Evolutionary conservation across 2,888 invertebrate species (phyloP), one percentile per base, ranked within the genome.

Genomic region (Troilus luridus): DNA sequence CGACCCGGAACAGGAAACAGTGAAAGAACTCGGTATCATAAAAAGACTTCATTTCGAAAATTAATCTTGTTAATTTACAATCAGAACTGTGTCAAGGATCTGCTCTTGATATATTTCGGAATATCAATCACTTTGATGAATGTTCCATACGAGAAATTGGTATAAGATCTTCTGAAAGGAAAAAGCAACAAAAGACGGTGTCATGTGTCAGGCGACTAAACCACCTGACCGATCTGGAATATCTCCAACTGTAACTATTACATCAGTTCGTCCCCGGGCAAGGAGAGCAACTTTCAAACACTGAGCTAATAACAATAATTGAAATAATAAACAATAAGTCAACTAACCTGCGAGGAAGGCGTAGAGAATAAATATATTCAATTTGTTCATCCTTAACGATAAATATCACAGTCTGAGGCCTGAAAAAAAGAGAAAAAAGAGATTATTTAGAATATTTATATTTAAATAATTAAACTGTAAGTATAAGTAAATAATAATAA

Each of bases 371-470:
- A 62, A 67, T 21, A 56, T 12, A 56, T 89, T 27, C 54, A 67
- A 12, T 54, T 24, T 89, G 89, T 64, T 89, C 89, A 89, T 89
- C 62, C 90, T 90, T 90, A 90, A 54, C n/a, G n/a, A 58, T 24
- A 56, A 77, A 90, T 90, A 90, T 90, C 90, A 90, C 90, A 90
- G 90, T 64, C 90, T 41, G 77, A 90, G 56, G 56, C 85, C 85
- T 85, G 85, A 10, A 85, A 85, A 21, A 88, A 62, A 64, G 3
- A 88, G 1, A 88, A 24, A 88, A 88, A 41, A n/a, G 41, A 59
- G 3, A n/a, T 60, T 41, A 19, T 19, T 12, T 19, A 41, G 27
- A 77, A 17, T 17, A 77, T 8, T 19, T 2, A 27, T 17, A 77
- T 41, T 41, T 41, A 41, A 41, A 59, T 41, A 41, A 41, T 8